Conservation (phyloP, 2,888 invertebrate genomes). For the Julus scandinavius region DNA sequence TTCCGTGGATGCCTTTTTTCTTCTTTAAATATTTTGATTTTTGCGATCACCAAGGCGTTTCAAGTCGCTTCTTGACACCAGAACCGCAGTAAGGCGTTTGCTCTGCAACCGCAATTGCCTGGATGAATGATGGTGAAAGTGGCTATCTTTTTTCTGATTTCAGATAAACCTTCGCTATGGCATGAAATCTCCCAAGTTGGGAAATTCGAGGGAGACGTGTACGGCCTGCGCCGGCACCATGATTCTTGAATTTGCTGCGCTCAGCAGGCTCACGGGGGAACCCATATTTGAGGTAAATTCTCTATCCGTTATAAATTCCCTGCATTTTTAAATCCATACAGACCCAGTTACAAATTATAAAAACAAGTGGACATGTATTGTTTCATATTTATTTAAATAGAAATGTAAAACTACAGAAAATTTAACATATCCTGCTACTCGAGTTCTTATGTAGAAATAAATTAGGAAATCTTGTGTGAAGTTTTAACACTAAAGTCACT, state of each 20-base stretch:
- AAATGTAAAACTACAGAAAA: too few relatives aligned
- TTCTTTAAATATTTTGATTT: slow-evolving; percentile 31
- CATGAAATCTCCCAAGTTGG: slow-evolving; percentile 78
- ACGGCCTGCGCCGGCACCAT: slow-evolving; percentile 99
- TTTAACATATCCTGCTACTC: too few relatives aligned
- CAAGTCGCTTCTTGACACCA: not conserved
- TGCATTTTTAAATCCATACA: too few relatives aligned
- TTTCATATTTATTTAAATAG: too few relatives aligned
- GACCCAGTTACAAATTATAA: too few relatives aligned
- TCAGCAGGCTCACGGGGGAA: slow-evolving; percentile 90
- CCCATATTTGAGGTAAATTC: slow-evolving; percentile 81
- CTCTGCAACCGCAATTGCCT: not conserved
- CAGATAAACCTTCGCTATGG: slow-evolving; percentile 85
- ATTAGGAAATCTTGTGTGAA: too few relatives aligned
- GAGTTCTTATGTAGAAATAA: too few relatives aligned
- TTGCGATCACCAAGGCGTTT: not conserved
- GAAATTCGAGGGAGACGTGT: slow-evolving; percentile 88
- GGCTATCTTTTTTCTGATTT: slow-evolving; percentile 5
- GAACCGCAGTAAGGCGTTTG: slow-evolving; percentile 18
- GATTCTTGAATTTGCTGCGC: slow-evolving; percentile 95
- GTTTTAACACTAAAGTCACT: too few relatives aligned
- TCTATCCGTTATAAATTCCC: not conserved
- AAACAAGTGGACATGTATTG: too few relatives aligned
- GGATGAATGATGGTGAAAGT: slow-evolving; percentile 1
- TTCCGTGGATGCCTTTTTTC: not conserved